Conservation (phyloP, 2,797 vertebrate species). For the Urocyon cinereoargenteus region DNA sequence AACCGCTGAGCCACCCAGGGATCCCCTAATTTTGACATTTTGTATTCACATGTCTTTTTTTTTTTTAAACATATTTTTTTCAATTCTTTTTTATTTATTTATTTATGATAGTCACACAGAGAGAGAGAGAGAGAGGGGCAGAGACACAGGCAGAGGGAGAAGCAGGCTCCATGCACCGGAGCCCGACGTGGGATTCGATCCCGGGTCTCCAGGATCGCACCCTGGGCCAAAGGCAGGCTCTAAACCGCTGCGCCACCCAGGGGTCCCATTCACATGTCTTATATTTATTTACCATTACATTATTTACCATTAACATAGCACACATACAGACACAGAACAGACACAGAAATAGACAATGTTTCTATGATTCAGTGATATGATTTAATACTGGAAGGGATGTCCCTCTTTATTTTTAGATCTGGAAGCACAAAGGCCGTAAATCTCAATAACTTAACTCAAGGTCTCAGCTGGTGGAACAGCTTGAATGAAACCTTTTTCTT, state of each 20-base stretch:
- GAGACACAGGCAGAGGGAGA: too few species aligned
- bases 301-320: constrained; percentile 35
- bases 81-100: too few species aligned
- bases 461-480: not conserved
- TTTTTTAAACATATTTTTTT: too few species aligned
- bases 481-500: not conserved
- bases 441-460: not conserved
- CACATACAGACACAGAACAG: constrained; percentile 25
- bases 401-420: not conserved
- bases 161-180: too few species aligned
- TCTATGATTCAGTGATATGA: not conserved
- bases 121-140: too few species aligned
- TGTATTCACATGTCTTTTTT: not conserved
- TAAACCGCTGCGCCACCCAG: too few species aligned
- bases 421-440: not conserved
- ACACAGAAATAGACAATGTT: not conserved
- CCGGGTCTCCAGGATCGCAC: too few species aligned
- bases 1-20: too few species aligned
- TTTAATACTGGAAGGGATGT: not conserved
- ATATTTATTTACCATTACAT: constrained; percentile 10
- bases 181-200: too few species aligned
- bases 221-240: too few species aligned
- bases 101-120: too few species aligned
- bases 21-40: too few species aligned
- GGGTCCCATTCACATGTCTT: not conserved